These are phyloP conservation scores for Berghia stephanieae DNA, from an alignment of 1,140 invertebrate species.

Conservation along the genomic window DNA sequence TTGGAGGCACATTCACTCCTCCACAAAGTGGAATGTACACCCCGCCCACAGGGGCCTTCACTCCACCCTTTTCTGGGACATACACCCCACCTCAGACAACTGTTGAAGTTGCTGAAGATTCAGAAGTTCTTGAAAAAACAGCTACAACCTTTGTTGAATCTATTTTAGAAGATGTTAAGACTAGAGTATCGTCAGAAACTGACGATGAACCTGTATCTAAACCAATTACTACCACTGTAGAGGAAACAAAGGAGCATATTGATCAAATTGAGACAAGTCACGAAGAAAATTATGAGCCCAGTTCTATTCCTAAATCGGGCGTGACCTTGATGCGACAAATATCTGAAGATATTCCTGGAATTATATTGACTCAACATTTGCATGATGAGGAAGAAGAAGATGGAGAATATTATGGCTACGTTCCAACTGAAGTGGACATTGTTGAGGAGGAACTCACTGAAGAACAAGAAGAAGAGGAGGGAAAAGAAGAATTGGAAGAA, in stretches of 20 bases:
- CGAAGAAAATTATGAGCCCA: conserved; percentile 31
- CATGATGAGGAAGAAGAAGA: conserved; percentile 70
- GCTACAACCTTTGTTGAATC: conserved; percentile 59
- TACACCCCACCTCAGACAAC: conserved; percentile 14
- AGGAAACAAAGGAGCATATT: conserved; percentile 31
- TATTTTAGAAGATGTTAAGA: conserved; percentile 54
- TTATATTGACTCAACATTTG: conserved; percentile 76
- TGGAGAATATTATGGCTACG: conserved; percentile 52
- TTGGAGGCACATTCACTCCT: conserved; percentile 38
- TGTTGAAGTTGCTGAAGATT: conserved; percentile 30
- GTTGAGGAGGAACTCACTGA: neutral
- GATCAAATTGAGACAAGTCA: conserved; percentile 26
- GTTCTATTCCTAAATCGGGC: neutral
- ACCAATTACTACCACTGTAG: conserved; percentile 27
- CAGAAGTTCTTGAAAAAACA: conserved; percentile 43
- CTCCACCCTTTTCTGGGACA: conserved; percentile 12
- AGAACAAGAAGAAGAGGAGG: conserved; percentile 13
- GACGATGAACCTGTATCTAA: conserved; percentile 30
- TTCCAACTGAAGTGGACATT: neutral
- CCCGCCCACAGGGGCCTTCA: conserved; percentile 18
- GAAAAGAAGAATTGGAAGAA: conserved; percentile 23
- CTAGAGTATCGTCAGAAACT: conserved; percentile 36
- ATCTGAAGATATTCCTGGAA: conserved; percentile 74
- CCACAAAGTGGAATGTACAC: conserved; percentile 26
- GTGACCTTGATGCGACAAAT: conserved; percentile 55